phyloP scores from a whole-genome alignment of 2,113 vertebrate species.

The Grallaria varia region DNA sequence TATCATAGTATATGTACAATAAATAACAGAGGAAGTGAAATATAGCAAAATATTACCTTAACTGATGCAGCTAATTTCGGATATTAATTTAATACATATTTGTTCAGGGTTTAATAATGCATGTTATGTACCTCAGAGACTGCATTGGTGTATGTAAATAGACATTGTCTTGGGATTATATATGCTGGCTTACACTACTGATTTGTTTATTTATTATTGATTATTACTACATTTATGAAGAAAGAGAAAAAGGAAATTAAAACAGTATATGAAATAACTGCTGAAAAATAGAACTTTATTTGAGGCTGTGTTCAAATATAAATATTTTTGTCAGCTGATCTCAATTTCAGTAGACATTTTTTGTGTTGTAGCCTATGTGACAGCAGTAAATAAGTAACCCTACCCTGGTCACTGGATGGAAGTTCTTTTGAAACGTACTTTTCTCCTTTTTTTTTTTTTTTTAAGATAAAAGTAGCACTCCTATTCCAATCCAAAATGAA shows the following conservation, averaged over 20 bases:
- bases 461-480: neutral
- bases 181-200: neutral
- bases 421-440: neutral
- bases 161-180: neutral
- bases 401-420: neutral
- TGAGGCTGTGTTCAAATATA: neutral
- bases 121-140: neutral
- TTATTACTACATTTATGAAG: neutral
- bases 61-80: neutral
- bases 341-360: neutral
- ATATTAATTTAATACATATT: neutral
- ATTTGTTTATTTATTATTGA: neutral
- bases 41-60: neutral
- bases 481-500: neutral
- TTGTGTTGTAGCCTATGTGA: neutral
- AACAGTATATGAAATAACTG: neutral
- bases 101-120: conserved; percentile 11
- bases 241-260: neutral
- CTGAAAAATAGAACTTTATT: neutral
- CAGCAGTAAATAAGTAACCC: neutral
- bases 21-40: neutral
- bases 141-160: neutral
- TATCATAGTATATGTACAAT: neutral
- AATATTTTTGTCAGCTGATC: neutral
- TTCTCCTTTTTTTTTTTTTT: neutral